Conservation (phyloP, 2,888 invertebrate species). For the Mesorhabditis sp. region DNA sequence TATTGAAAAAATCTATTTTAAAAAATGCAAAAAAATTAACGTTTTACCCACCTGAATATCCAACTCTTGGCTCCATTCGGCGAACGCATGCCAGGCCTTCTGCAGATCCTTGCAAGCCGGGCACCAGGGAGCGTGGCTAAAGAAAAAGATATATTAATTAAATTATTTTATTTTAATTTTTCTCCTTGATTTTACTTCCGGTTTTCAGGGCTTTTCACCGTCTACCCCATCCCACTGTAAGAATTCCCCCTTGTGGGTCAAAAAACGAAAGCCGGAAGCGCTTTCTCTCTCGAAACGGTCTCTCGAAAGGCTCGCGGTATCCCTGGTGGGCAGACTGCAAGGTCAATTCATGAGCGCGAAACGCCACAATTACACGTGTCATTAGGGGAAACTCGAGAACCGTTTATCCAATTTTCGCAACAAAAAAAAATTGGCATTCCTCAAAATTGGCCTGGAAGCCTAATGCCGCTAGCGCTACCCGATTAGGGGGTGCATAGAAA, state of each 20-base stretch:
- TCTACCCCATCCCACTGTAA: not conserved
- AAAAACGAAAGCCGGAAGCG: slow-evolving; percentile 12
- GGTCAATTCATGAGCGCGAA: not conserved
- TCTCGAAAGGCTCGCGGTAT: not conserved
- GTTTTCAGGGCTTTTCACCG: too few species aligned
- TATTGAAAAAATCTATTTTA: too few species aligned
- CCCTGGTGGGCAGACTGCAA: not conserved
- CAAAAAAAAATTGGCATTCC: too few species aligned
- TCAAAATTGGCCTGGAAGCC: too few species aligned
- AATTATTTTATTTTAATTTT: slow-evolving; percentile 7
- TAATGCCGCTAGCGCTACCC: too few species aligned
- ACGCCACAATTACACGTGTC: not conserved
- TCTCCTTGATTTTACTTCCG: not conserved
- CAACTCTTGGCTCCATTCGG: slow-evolving; percentile 71
- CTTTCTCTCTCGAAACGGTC: not conserved
- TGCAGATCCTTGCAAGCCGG: slow-evolving; percentile 89
- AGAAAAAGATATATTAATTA: slow-evolving; percentile 11
- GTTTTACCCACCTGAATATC: slow-evolving; percentile 65
- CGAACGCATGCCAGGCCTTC: slow-evolving; percentile 82
- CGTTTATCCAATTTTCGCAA: not conserved
- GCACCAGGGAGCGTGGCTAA: slow-evolving; percentile 96
- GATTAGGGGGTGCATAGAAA: too few species aligned
- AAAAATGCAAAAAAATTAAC: too few species aligned
- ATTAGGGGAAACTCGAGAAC: not conserved
- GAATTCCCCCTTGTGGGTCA: not conserved